These are phyloP conservation scores for Cyprinodon brontotheroides DNA, from an alignment of 2,113 vertebrate genomes.

Conservation along the genomic window DNA sequence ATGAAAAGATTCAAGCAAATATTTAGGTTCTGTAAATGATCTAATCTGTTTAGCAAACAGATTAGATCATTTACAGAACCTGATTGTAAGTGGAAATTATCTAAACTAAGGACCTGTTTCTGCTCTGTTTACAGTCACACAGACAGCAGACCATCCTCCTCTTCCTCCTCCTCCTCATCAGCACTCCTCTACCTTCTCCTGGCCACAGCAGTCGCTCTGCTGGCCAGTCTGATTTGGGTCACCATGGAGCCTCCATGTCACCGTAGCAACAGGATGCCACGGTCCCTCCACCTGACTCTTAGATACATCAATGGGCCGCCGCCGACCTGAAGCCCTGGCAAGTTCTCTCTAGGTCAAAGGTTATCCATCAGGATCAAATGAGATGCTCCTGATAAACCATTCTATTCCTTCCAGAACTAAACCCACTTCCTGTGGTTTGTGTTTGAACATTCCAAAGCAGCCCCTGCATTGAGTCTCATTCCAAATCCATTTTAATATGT, in stretches of 20 bases:
- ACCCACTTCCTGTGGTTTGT: background rate
- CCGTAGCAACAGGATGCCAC: slow-evolving; percentile 45
- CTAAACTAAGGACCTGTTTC: background rate
- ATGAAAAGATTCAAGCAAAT: too few relatives aligned
- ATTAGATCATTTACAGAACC: background rate
- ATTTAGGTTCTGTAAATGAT: too few relatives aligned
- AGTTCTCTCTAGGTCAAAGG: background rate
- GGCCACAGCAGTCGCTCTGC: slow-evolving; percentile 66
- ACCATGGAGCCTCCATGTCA: slow-evolving; percentile 52
- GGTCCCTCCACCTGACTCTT: slow-evolving; percentile 77
- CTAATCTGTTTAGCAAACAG: too few relatives aligned
- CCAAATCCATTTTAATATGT: too few relatives aligned
- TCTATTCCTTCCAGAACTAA: background rate
- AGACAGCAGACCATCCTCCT: slow-evolving; percentile 8
- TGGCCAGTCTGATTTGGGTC: slow-evolving; percentile 40
- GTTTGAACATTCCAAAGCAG: too few relatives aligned
- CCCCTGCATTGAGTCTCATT: background rate
- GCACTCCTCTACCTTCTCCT: slow-evolving; percentile 63
- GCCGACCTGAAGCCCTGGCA: slow-evolving; percentile 73
- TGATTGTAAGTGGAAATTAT: background rate
- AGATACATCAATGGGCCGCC: slow-evolving; percentile 85
- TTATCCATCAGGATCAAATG: background rate
- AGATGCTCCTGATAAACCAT: background rate
- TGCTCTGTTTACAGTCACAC: background rate
- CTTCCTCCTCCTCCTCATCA: slow-evolving; percentile 14